These are phyloP conservation scores for Enteromius unitaeniatus DNA, from an alignment of 2,797 vertebrate genomes.

Conservation along the genomic window DNA sequence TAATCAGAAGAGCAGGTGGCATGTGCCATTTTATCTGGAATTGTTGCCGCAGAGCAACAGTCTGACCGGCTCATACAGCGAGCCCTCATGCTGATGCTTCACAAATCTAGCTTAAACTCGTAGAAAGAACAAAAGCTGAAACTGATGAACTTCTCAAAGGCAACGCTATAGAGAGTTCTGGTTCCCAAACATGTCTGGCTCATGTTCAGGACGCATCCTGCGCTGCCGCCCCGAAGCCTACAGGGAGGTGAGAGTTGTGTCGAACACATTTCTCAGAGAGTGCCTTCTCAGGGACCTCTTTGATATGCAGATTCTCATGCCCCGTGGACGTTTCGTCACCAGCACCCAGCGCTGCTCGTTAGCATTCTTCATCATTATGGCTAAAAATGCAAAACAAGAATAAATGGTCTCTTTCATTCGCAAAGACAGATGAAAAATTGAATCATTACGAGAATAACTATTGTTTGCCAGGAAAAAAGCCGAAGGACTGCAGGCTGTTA, in stretches of 20 bases:
- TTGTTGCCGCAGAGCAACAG: conserved; percentile 68
- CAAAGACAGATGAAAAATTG: conserved; percentile 68
- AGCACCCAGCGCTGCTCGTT: conserved; percentile 63
- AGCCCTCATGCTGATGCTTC: conserved; percentile 58
- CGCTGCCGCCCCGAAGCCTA: conserved; percentile 52
- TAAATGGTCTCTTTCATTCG: conserved; percentile 67
- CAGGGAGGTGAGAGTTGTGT: conserved; percentile 52
- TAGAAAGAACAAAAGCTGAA: conserved; percentile 5
- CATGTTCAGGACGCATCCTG: conserved; percentile 52
- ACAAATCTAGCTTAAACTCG: conserved; percentile 13
- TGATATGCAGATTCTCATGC: conserved; percentile 71
- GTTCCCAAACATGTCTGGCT: conserved; percentile 60
- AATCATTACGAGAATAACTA: conserved; percentile 68
- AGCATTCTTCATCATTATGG: conserved; percentile 71
- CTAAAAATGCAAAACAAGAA: conserved; percentile 69
- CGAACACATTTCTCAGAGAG: conserved; percentile 63
- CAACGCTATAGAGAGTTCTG: conserved; percentile 44
- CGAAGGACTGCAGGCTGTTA: conserved; percentile 58
- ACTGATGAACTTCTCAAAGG: conserved; percentile 47
- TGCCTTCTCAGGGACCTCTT: conserved; percentile 64
- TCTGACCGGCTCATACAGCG: conserved; percentile 71
- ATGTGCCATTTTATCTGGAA: conserved; percentile 69
- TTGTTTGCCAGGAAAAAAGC: conserved; percentile 68
- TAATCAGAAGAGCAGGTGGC: conserved; percentile 67
- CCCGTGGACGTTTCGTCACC: conserved; percentile 60